phyloP scores from a whole-genome alignment of 2,113 vertebrate species.

The Percina caprodes region DNA sequence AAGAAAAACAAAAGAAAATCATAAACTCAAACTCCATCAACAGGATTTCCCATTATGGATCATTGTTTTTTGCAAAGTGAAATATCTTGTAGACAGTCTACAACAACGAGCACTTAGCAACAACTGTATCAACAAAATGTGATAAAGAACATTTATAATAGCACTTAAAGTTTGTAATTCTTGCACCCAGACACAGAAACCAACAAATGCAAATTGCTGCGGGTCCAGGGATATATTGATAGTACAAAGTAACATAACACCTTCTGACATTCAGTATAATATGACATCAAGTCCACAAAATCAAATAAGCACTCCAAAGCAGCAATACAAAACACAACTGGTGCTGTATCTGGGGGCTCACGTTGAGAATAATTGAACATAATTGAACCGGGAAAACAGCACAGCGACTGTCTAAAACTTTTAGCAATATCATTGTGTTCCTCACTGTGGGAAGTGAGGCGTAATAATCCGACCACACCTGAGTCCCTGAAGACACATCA shows the following conservation, averaged over 20 bases:
- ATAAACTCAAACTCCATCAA: not conserved
- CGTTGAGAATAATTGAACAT: constrained; percentile 49
- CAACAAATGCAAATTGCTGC: no score
- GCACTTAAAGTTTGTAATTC: not conserved
- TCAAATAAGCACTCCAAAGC: constrained; percentile 8
- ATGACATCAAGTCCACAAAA: not conserved
- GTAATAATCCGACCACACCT: constrained; percentile 56
- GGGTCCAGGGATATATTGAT: not conserved
- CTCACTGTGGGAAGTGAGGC: constrained; percentile 7
- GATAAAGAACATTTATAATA: no score
- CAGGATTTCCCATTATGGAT: not conserved
- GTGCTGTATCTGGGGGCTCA: constrained; percentile 27
- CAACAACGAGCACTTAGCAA: not conserved
- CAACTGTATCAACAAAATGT: not conserved
- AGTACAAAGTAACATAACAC: not conserved
- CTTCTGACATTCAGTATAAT: not conserved
- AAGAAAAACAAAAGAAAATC: no score
- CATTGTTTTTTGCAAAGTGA: not conserved
- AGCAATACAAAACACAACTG: not conserved
- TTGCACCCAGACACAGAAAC: not conserved
- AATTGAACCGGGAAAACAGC: constrained; percentile 46
- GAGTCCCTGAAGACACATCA: constrained; percentile 43
- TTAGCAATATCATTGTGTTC: constrained; percentile 20
- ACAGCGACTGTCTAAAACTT: constrained; percentile 21
- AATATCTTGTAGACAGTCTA: not conserved